Base-by-base conservation (phyloP, 1,140 invertebrate species). In the Stegodyphus mimosarum region DNA sequence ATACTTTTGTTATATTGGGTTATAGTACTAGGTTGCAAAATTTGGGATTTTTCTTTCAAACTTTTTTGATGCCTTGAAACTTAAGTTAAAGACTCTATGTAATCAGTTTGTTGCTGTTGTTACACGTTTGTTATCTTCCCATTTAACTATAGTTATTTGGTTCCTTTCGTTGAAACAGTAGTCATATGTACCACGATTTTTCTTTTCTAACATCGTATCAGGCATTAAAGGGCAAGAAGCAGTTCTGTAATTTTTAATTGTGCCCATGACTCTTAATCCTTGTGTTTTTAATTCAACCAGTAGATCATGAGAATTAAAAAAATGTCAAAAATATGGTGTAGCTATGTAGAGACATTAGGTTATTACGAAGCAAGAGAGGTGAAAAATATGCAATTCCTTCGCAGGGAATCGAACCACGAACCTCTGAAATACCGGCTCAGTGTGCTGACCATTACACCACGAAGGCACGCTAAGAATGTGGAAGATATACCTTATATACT, bases 321-420 rank as follows among this genome's bases (percentile, higher is more conserved):
- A 73, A n/a, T 73, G 48, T 73, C 71, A 73, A 73, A 73, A 73
- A 49, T 52, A 52, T 17, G n/a, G n/a, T n/a, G n/a, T n/a, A n/a
- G n/a, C n/a, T n/a, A n/a, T n/a, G n/a, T n/a, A n/a, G n/a, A n/a
- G n/a, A n/a, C n/a, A n/a, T n/a, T n/a, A n/a, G n/a, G n/a, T n/a
- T n/a, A n/a, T n/a, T n/a, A n/a, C n/a, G n/a, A n/a, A n/a, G n/a
- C n/a, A n/a, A n/a, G n/a, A n/a, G n/a, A n/a, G n/a, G n/a, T n/a
- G n/a, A n/a, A n/a, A n/a, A n/a, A n/a, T n/a, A n/a, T n/a, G n/a
- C n/a, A n/a, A n/a, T n/a, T n/a, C n/a, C n/a, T n/a, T n/a, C n/a
- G n/a, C n/a, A n/a, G n/a, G n/a, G n/a, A n/a, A n/a, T n/a, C n/a
- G n/a, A n/a, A n/a, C n/a, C n/a, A n/a, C n/a, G n/a, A n/a, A n/a